Conservation (phyloP, 2,797 vertebrate genomes). For the Crypturellus tataupa region DNA sequence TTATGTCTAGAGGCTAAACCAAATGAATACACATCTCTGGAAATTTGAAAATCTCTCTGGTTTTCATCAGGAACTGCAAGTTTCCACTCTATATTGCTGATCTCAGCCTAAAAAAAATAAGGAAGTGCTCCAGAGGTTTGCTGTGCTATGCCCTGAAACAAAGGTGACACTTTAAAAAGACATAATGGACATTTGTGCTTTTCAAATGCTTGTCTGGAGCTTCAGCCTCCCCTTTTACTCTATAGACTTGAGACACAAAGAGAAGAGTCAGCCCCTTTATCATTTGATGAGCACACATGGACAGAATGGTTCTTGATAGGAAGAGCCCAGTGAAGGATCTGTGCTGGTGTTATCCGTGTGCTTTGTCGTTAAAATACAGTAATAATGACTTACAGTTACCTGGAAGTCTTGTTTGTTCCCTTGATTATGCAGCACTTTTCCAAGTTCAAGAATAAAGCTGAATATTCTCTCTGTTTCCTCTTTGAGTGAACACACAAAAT, state of each 20-base stretch:
- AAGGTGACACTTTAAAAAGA: constrained; percentile 17
- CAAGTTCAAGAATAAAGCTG: background rate
- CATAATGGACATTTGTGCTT: background rate
- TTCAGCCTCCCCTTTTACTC: background rate
- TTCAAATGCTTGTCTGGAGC: background rate
- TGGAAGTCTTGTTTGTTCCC: background rate
- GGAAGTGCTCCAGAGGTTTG: constrained; percentile 1
- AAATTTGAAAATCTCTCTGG: constrained; percentile 47
- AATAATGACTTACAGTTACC: background rate
- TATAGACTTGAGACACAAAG: background rate
- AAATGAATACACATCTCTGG: background rate
- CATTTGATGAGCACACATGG: background rate
- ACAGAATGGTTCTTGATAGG: background rate
- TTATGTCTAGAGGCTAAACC: background rate
- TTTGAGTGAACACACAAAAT: background rate
- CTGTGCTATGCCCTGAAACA: background rate
- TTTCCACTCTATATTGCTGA: background rate
- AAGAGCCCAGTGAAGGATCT: background rate
- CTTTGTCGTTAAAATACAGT: background rate
- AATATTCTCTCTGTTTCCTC: background rate
- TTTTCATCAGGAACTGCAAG: constrained; percentile 8
- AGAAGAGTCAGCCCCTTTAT: background rate
- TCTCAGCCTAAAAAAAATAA: constrained; percentile 16
- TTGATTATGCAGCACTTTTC: background rate
- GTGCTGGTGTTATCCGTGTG: background rate